phyloP scores from a whole-genome alignment of 1,140 invertebrate species.

The Amyelois transitella region DNA sequence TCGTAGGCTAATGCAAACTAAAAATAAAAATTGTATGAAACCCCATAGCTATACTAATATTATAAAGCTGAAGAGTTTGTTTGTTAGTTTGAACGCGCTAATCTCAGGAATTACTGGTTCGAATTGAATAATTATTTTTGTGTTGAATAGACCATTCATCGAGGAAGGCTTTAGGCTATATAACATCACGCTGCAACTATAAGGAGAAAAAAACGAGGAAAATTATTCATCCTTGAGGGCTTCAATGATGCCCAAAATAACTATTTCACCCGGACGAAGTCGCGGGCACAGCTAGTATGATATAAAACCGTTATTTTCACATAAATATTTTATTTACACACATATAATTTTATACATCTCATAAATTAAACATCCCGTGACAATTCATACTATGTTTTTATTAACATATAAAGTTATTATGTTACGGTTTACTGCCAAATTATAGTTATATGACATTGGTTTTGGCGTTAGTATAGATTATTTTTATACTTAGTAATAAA shows the following conservation, averaged over 20 bases:
- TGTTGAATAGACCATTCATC: no score
- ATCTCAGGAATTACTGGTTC: no score
- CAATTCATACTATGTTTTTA: neutral
- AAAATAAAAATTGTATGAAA: no score
- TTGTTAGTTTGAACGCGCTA: no score
- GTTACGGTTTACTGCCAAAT: neutral
- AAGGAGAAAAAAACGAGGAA: no score
- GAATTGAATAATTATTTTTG: no score
- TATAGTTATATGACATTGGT: neutral
- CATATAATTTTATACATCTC: neutral
- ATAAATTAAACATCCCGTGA: neutral
- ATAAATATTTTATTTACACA: neutral
- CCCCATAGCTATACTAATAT: no score
- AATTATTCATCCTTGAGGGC: no score
- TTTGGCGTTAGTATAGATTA: neutral
- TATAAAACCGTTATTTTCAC: neutral
- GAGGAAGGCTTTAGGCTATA: no score
- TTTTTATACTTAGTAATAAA: neutral
- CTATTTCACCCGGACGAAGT: neutral
- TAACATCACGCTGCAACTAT: no score
- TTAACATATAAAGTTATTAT: neutral
- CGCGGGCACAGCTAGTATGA: neutral
- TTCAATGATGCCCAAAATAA: neutral
- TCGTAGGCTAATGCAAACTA: no score
- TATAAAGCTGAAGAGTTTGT: no score